Evolutionary conservation across 2,797 vertebrate species (phyloP).

Genomic region (Pygocentrus nattereri): DNA sequence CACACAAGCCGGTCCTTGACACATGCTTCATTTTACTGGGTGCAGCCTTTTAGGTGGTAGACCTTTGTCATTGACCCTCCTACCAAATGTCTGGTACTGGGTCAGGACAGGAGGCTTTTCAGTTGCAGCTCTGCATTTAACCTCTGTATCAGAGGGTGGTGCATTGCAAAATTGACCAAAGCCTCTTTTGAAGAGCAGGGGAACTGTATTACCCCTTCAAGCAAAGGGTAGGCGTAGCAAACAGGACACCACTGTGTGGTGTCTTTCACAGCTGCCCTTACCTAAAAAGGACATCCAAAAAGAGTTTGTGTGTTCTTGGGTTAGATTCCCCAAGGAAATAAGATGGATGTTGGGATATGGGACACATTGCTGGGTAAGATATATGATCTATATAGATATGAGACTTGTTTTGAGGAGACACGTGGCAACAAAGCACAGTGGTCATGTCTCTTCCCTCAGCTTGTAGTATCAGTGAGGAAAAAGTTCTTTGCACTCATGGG

Average conservation of each 20-base stretch:
- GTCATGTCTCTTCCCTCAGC: neutral
- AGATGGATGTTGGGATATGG: constrained; percentile 24
- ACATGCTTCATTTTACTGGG: constrained; percentile 6
- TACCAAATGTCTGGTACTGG: constrained; percentile 21
- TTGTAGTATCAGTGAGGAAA: constrained; percentile 10
- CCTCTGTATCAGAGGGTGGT: constrained; percentile 69
- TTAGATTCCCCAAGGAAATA: constrained; percentile 42
- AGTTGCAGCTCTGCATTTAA: constrained; percentile 47
- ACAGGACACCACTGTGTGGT: constrained; percentile 62
- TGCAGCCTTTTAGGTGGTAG: neutral
- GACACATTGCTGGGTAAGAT: constrained; percentile 16
- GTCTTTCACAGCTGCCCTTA: constrained; percentile 36
- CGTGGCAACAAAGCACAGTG: constrained; percentile 4
- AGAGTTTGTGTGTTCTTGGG: constrained; percentile 17
- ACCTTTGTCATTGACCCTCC: constrained; percentile 40
- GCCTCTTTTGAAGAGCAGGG: constrained; percentile 25
- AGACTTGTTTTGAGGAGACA: constrained; percentile 7
- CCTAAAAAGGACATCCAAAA: constrained; percentile 20
- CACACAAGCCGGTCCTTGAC: neutral
- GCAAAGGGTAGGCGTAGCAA: constrained; percentile 22
- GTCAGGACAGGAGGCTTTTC: constrained; percentile 31
- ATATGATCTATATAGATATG: neutral
- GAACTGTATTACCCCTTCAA: constrained; percentile 27
- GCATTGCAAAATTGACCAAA: constrained; percentile 1
- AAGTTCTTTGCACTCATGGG: constrained; percentile 15